Conservation (phyloP, 23 tunicate species). For the Trididemnum clinides region DNA sequence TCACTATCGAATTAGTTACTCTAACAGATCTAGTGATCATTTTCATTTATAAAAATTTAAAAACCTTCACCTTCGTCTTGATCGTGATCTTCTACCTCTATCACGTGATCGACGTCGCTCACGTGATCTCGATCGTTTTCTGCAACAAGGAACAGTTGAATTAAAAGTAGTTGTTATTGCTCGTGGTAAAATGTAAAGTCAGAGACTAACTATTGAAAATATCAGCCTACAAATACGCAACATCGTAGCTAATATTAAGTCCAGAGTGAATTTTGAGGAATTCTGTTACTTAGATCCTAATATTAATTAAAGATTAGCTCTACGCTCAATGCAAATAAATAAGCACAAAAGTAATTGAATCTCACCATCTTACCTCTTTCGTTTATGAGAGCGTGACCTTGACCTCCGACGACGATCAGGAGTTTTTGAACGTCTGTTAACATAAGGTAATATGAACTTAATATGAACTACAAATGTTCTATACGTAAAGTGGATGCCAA, state of each 20-base stretch:
- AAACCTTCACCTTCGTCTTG: neutral
- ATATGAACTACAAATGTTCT: too few relatives aligned
- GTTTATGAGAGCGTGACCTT: conserved; percentile 23
- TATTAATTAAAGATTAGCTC: neutral
- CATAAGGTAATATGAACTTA: neutral
- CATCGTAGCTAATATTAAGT: too few relatives aligned
- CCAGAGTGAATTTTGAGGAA: too few relatives aligned
- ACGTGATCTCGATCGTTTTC: conserved; percentile 47
- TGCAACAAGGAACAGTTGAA: neutral
- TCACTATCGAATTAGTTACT: too few relatives aligned
- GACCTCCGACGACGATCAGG: conserved; percentile 44
- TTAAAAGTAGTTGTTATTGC: too few relatives aligned
- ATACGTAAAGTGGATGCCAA: too few relatives aligned
- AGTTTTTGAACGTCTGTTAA: conserved; percentile 41
- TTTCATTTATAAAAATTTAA: too few relatives aligned
- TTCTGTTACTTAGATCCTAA: too few relatives aligned
- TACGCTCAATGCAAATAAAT: neutral
- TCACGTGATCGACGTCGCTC: conserved; percentile 62
- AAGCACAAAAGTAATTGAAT: neutral
- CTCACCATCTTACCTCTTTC: conserved; percentile 4
- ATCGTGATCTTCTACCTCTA: conserved; percentile 54
- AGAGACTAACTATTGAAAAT: too few relatives aligned
- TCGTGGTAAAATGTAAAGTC: too few relatives aligned
- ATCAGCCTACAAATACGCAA: too few relatives aligned
- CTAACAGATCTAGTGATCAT: too few relatives aligned